A percentile compares a stretch with the other conserved stretches of the same genome.
Evolutionary conservation across 1,140 invertebrate species (phyloP).

Genomic region (Polyergus mexicanus): DNA sequence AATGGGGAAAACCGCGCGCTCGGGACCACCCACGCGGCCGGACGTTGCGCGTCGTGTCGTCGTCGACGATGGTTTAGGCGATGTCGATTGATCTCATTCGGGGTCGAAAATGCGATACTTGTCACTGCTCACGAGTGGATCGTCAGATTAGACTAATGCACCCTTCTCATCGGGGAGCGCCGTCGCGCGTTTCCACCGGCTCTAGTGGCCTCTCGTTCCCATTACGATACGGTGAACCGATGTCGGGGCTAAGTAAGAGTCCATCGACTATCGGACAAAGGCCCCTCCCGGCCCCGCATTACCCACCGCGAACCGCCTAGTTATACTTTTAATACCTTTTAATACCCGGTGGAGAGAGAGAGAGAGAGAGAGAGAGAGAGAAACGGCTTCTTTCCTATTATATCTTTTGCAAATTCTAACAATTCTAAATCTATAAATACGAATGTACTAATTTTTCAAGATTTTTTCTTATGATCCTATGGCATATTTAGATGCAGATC

Average conservation of each 20-base stretch:
- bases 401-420: not conserved
- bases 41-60: conserved; percentile 78
- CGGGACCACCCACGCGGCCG: conserved; percentile 74
- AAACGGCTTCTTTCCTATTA: not conserved
- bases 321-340: conserved; percentile 68
- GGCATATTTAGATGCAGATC: no score
- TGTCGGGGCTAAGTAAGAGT: conserved; percentile 73
- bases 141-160: conserved; percentile 76
- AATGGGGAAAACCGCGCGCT: conserved; percentile 61
- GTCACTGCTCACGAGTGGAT: conserved; percentile 75
- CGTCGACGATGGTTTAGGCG: conserved; percentile 21
- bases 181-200: conserved; percentile 30
- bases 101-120: conserved; percentile 83
- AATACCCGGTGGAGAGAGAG: not conserved
- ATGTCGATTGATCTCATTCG: conserved; percentile 78
- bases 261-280: conserved; percentile 76
- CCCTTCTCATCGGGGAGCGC: conserved; percentile 62
- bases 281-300: conserved; percentile 59
- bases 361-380: not conserved
- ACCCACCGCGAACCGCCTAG: conserved; percentile 27
- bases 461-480: no score
- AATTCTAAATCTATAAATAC: not conserved
- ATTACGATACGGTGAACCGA: conserved; percentile 70
- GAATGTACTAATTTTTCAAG: not conserved
- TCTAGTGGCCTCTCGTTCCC: conserved; percentile 60